phyloP scores from a whole-genome alignment of 2,888 invertebrate genomes.

The Drosophila prostipennis region DNA sequence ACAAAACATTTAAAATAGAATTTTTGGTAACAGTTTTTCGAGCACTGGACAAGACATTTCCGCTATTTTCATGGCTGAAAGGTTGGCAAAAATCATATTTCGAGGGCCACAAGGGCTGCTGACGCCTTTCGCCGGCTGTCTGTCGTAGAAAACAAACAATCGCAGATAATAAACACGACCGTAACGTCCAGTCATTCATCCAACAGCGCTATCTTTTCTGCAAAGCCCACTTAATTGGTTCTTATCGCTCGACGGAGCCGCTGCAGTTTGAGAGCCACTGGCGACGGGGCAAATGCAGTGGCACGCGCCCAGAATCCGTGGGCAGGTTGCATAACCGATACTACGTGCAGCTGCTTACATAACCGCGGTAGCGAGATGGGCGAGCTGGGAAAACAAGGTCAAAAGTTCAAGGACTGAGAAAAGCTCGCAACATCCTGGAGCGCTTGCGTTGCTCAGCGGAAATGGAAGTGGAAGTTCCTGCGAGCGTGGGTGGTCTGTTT shows the following conservation, averaged over 20 bases:
- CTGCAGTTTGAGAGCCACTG: constrained; percentile 50
- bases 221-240: constrained; percentile 24
- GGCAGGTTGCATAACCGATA: constrained; percentile 35
- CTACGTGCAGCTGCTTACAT: constrained; percentile 52
- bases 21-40: neutral
- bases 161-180: constrained; percentile 49
- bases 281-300: neutral
- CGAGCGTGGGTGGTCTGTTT: constrained; percentile 44
- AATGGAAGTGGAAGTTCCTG: constrained; percentile 29
- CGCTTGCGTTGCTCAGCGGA: constrained; percentile 32
- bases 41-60: neutral
- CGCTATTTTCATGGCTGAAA: too few relatives aligned
- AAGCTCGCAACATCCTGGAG: constrained; percentile 45
- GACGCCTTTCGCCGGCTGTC: constrained; percentile 22
- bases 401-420: constrained; percentile 75
- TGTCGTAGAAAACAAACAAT: constrained; percentile 30
- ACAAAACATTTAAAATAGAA: constrained; percentile 23
- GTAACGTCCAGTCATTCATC: constrained; percentile 28
- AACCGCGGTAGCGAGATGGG: constrained; percentile 25
- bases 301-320: constrained; percentile 22
- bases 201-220: constrained; percentile 36
- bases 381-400: constrained; percentile 68
- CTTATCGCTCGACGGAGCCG: constrained; percentile 39
- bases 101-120: constrained; percentile 1
- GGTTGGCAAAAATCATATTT: constrained; percentile 12